Conservation (phyloP, 2,888 invertebrate species). For the Callinectes sapidus region DNA sequence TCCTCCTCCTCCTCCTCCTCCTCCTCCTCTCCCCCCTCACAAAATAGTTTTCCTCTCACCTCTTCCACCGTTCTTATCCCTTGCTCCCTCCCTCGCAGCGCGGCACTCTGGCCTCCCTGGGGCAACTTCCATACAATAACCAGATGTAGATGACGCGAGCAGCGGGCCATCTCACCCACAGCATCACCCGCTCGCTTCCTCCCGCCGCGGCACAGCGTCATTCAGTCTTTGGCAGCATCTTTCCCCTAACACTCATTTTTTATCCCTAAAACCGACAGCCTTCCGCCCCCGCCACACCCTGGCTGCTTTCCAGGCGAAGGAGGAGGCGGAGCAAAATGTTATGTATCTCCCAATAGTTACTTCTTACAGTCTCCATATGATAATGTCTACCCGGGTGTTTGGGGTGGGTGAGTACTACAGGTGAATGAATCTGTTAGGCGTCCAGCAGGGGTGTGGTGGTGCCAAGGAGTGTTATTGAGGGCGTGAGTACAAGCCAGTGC, state of each 20-base stretch:
- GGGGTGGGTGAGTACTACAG: background rate
- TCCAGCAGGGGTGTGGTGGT: background rate
- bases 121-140: background rate
- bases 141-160: background rate
- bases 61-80: background rate
- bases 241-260: slow-evolving; percentile 23
- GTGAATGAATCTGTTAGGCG: background rate
- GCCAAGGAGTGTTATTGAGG: background rate
- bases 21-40: background rate
- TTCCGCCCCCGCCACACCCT: slow-evolving; percentile 47
- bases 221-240: slow-evolving; percentile 11
- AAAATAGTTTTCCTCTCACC: background rate
- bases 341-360: slow-evolving; percentile 3
- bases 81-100: background rate
- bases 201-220: background rate
- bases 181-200: slow-evolving; percentile 6
- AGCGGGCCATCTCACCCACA: background rate
- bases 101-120: background rate
- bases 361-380: background rate
- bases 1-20: background rate
- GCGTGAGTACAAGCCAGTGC: background rate
- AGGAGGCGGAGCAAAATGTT: slow-evolving; percentile 7
- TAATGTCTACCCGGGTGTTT: background rate
- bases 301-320: slow-evolving; percentile 49
- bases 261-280: slow-evolving; percentile 38